Evolutionary conservation across 2,888 invertebrate genomes (phyloP).

Genomic region (Dilophus febrilis): DNA sequence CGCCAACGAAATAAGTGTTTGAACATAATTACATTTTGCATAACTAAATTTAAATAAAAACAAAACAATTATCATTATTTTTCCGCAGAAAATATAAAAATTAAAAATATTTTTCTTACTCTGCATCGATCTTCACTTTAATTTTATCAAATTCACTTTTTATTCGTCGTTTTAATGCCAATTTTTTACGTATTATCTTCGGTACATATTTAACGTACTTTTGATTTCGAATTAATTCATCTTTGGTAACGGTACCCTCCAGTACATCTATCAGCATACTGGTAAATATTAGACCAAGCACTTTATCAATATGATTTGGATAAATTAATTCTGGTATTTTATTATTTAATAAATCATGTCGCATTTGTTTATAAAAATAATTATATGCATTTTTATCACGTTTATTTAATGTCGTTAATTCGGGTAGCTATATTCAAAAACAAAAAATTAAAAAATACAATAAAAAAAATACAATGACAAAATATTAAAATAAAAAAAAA

Average conservation of each 20-base stretch:
- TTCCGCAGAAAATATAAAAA: too few relatives aligned
- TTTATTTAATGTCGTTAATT: conserved; percentile 18
- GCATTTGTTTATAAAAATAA: conserved; percentile 72
- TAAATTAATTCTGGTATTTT: conserved; percentile 64
- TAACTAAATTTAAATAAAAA: conserved; percentile 27
- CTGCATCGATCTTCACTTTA: conserved; percentile 14
- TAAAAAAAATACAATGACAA: conserved; percentile 1
- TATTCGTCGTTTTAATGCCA: conserved; percentile 61
- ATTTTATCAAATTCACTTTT: conserved; percentile 43
- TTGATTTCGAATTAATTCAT: conserved; percentile 41
- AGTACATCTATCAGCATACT: conserved; percentile 74
- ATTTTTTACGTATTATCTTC: conserved; percentile 39
- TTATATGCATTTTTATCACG: conserved; percentile 62
- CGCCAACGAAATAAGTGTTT: conserved; percentile 60
- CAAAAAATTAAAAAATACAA: background rate
- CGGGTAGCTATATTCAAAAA: conserved; percentile 12
- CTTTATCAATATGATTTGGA: conserved; percentile 56
- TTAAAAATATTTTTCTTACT: conserved; percentile 1
- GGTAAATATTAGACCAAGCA: conserved; percentile 68
- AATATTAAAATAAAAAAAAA: too few relatives aligned
- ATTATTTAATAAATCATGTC: conserved; percentile 63
- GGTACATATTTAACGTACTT: conserved; percentile 72
- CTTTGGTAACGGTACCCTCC: conserved; percentile 50
- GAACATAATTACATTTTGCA: conserved; percentile 65
- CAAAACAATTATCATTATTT: background rate